phyloP scores from a whole-genome alignment of 2,888 invertebrate genomes.

The Erebia ligea region DNA sequence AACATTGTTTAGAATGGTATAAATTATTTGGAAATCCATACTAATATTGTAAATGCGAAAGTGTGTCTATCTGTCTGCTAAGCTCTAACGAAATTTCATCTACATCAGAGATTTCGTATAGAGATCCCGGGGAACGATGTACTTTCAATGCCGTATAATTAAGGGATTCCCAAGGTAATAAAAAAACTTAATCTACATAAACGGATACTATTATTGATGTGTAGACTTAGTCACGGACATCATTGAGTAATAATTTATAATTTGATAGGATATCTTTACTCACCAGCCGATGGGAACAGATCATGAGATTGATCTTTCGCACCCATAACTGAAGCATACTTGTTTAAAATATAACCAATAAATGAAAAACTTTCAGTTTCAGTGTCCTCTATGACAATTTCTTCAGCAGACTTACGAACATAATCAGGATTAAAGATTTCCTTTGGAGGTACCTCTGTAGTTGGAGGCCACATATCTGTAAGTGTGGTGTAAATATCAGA shows the following conservation, averaged over 20 bases:
- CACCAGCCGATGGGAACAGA: conserved; percentile 69
- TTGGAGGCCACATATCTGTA: conserved; percentile 64
- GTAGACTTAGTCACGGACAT: too few relatives aligned
- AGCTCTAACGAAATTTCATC: too few relatives aligned
- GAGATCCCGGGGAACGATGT: too few relatives aligned
- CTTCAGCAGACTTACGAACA: conserved; percentile 40
- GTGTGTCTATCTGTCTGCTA: too few relatives aligned
- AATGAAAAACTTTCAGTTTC: conserved; percentile 64
- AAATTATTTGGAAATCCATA: not conserved
- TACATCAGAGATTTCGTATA: too few relatives aligned
- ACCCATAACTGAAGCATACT: conserved; percentile 66
- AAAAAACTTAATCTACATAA: too few relatives aligned
- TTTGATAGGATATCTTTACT: conserved; percentile 41
- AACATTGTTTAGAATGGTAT: not conserved
- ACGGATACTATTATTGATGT: too few relatives aligned
- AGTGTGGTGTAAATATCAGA: conserved; percentile 65
- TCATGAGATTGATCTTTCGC: conserved; percentile 64
- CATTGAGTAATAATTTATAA: too few relatives aligned
- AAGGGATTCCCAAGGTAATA: too few relatives aligned
- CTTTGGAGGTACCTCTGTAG: conserved; percentile 55
- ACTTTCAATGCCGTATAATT: too few relatives aligned
- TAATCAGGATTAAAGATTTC: conserved; percentile 57
- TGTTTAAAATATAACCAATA: conserved; percentile 59
- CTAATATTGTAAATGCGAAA: too few relatives aligned
- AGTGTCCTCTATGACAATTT: conserved; percentile 43